Evolutionary conservation across 1,140 invertebrate genomes (phyloP).

Genomic region (Microplitis mediator): DNA sequence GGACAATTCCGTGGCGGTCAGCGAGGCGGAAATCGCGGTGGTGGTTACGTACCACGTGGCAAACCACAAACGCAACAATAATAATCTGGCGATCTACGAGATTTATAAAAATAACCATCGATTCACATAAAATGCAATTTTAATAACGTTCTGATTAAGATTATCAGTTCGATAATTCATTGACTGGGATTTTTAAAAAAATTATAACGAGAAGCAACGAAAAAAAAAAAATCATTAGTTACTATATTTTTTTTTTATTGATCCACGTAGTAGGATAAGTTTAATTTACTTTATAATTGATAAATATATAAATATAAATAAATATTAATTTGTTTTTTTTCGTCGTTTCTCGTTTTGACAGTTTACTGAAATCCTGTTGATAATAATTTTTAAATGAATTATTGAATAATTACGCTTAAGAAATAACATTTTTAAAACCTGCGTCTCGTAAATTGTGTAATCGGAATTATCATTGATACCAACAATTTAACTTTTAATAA

Average conservation of each 20-base stretch:
- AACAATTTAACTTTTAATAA: neutral
- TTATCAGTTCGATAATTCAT: neutral
- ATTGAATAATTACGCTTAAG: conserved; percentile 6
- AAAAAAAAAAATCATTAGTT: neutral
- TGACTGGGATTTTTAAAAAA: neutral
- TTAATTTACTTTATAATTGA: neutral
- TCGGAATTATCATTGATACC: neutral
- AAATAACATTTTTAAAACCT: neutral
- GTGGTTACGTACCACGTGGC: conserved; percentile 46
- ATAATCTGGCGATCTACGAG: conserved; percentile 25
- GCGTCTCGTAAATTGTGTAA: neutral
- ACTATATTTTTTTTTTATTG: too few relatives aligned
- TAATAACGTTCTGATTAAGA: conserved; percentile 7
- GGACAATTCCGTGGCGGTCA: conserved; percentile 51
- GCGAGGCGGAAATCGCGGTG: conserved; percentile 40
- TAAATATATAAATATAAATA: neutral
- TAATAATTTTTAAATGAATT: neutral
- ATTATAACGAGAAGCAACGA: neutral
- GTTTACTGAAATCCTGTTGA: neutral
- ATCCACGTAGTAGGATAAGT: neutral
- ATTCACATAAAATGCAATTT: conserved; percentile 2
- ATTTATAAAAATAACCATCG: conserved; percentile 28
- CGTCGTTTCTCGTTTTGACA: neutral
- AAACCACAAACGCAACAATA: conserved; percentile 49
- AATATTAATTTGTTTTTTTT: neutral